These are phyloP conservation scores for Tetranychus piercei DNA, from an alignment of 2,888 invertebrate species.

Conservation along the genomic window DNA sequence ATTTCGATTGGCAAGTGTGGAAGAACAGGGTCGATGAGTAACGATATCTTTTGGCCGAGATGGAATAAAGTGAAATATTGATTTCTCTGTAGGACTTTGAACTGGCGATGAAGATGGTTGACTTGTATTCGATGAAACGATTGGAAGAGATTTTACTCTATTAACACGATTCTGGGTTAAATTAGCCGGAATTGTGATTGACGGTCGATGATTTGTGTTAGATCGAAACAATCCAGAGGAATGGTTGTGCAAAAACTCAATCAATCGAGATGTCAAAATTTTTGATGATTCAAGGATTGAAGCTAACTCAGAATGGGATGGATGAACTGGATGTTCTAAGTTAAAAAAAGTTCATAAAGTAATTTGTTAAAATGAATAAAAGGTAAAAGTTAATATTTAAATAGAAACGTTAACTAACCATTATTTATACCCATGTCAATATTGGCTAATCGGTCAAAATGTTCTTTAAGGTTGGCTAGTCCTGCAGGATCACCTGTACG, in stretches of 20 bases:
- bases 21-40: not conserved
- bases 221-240: not conserved
- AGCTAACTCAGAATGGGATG: slow-evolving; percentile 15
- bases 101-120: not conserved
- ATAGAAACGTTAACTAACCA: not conserved
- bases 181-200: not conserved
- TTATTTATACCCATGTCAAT: slow-evolving; percentile 67
- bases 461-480: slow-evolving; percentile 52
- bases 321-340: slow-evolving; percentile 14
- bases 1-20: not conserved
- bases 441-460: slow-evolving; percentile 62
- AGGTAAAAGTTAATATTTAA: not conserved
- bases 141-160: not conserved
- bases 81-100: not conserved
- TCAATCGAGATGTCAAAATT: slow-evolving; percentile 13
- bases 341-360: not conserved
- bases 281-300: slow-evolving; percentile 16
- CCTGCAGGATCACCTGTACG: slow-evolving; percentile 70
- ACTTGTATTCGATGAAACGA: not conserved
- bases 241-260: slow-evolving; percentile 12
- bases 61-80: not conserved
- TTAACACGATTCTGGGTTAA: not conserved
- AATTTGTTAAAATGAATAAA: not conserved
- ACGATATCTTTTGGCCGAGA: not conserved
- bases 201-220: not conserved